Evolutionary conservation across 1,140 invertebrate species (phyloP).

Genomic region (Panulirus ornatus): DNA sequence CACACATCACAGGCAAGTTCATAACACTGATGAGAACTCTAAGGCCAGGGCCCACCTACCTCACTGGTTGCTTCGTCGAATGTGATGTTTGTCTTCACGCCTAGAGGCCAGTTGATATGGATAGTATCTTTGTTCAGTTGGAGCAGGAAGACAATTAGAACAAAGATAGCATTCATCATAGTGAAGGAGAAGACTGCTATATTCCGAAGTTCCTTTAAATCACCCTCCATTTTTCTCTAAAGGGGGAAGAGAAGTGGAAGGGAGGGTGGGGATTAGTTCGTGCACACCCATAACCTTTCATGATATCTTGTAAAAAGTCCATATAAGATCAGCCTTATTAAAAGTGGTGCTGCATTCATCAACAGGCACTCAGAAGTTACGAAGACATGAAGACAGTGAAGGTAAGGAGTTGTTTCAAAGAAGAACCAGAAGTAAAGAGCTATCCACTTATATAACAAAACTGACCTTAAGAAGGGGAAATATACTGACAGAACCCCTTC

Average conservation of each 20-base stretch:
- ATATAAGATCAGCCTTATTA: conserved; percentile 46
- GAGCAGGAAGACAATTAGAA: conserved; percentile 97
- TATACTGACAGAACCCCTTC: not conserved
- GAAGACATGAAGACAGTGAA: not conserved
- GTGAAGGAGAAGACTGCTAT: conserved; percentile 97
- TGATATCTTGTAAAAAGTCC: not conserved
- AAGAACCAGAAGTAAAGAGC: not conserved
- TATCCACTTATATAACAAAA: conserved; percentile 41
- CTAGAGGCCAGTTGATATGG: conserved; percentile 95
- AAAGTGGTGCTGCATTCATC: conserved; percentile 7
- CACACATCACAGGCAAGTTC: conserved; percentile 64
- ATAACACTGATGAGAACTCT: not conserved
- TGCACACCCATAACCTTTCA: conserved; percentile 24
- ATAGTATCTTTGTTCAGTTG: conserved; percentile 97
- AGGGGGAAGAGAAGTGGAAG: conserved; percentile 69
- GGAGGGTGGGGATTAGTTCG: conserved; percentile 47
- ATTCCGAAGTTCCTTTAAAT: conserved; percentile 95
- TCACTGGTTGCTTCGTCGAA: conserved; percentile 91
- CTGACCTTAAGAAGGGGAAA: conserved; percentile 38
- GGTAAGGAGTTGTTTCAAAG: not conserved
- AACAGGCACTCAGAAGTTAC: too few relatives aligned
- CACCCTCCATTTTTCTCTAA: conserved; percentile 91
- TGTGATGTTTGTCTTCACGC: conserved; percentile 95
- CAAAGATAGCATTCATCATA: conserved; percentile 98
- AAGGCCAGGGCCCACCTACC: conserved; percentile 83